Evolutionary conservation across 2,888 invertebrate species (phyloP), one percentile per base, ranked within the genome.

Genomic region (Halictus quadricinctus): DNA sequence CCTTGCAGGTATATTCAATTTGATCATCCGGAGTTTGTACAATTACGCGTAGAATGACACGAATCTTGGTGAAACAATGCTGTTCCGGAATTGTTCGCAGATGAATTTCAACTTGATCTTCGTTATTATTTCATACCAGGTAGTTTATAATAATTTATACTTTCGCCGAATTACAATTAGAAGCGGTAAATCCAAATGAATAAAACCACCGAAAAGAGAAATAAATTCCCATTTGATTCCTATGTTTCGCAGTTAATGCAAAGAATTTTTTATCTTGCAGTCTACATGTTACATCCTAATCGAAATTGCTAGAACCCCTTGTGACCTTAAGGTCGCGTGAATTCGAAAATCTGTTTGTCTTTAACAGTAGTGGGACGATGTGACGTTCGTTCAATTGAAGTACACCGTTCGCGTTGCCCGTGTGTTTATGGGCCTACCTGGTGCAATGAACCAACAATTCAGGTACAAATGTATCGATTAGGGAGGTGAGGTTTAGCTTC

Each of bases 391-490:
- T 88, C 79, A 75, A 72, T 70, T 79, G n/a, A 80, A 79, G 72
- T 79, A 64, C 81, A 72, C 41, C n/a, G 58, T 10, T 21, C n/a
- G 66, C 54, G 78, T 36, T 29, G 43, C 64, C 50, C 58, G 77
- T 80, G 77, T 81, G 75, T 87, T 87, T 84, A 81, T 70, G 79
- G 73, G 83, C 76, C 76, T 86, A 81, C 76, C 73, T 79, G 76
- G 81, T 72, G 83, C 89, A 84, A 84, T 79, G 84, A 86, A 84
- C 84, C 76, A 81, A 79, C 73, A 78, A 81, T 85, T 29, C 66
- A 83, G 70, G 84, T 85, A 58, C 74, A 80, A 83, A 77, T 84
- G 82, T 83, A 85, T 91, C 91, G 91, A 91, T 91, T 85, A 81
- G 79, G 81, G 66, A 73, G 89, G 77, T 66, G 86, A 81, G 81